These are phyloP conservation scores for Glossophaga mutica DNA, from an alignment of 2,797 vertebrate genomes.

Conservation along the genomic window DNA sequence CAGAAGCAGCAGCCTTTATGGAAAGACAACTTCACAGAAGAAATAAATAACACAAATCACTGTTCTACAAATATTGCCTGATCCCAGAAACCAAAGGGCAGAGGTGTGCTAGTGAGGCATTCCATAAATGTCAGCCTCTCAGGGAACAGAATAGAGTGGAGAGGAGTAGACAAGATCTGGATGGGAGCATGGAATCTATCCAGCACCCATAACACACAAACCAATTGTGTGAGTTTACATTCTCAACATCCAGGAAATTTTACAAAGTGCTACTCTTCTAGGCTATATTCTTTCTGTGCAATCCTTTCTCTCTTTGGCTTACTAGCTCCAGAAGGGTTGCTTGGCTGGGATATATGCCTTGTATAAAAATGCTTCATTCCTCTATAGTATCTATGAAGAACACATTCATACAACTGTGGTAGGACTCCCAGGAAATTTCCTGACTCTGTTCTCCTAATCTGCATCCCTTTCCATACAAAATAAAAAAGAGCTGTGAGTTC, in stretches of 20 bases:
- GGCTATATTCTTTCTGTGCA: background rate
- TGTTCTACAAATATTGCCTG: background rate
- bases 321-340: background rate
- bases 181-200: background rate
- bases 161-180: background rate
- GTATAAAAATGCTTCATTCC: background rate
- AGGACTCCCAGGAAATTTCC: background rate
- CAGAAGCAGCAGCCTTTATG: background rate
- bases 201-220: background rate
- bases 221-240: background rate
- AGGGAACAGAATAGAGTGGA: background rate
- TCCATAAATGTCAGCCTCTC: background rate
- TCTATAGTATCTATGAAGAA: background rate
- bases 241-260: background rate
- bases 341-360: background rate
- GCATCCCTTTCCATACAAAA: conserved; percentile 43
- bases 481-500: background rate
- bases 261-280: conserved; percentile 23
- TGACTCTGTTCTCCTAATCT: conserved; percentile 1
- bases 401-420: background rate
- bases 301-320: background rate
- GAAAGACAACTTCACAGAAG: background rate
- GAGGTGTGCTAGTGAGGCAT: background rate
- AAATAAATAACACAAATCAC: background rate
- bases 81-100: background rate